Base-by-base conservation (phyloP, 2,797 vertebrate genomes). In the Falco concolor region DNA sequence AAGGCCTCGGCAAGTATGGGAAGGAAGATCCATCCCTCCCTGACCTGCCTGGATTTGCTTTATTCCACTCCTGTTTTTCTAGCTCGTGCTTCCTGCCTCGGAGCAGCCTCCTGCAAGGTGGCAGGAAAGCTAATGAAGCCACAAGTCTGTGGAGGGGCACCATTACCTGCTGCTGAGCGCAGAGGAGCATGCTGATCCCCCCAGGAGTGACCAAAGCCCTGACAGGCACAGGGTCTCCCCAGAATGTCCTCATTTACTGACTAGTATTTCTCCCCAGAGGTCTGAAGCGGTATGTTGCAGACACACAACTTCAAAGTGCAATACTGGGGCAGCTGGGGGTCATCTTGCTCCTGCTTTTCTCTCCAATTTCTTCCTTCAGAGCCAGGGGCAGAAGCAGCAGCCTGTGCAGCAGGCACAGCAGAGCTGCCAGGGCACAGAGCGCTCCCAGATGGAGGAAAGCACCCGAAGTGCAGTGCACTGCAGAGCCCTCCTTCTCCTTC, bases 401-500 rank as follows among this genome's bases (percentile, higher is more conserved):
- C 52, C 84, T 0, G 0, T 4, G 42, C 24, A 25, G 50, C 0
- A 3, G 27, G 15, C 8, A 27, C 4, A 1, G 73, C 83, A 49
- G 40, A 47, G 76, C 69, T 70, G 83, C 44, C 44, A 19, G 1
- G 3, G 87, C 86, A 63, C 56, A 27, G 63, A 75, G 75, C 7
- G 0, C 50, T 54, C 25, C 45, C 92, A 65, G 38, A 59, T 8
- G 2, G 42, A 61, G 72, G 25, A 56, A 56, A 57, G 53, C 47
- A 28, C 7, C 53, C 2, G 0, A 34, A 20, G 38, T 1, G 8
- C 77, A 28, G 78, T 5, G 7, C 38, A 4, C 76, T 44, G 76
- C 95, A 91, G 77, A 95, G 87, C 83, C 57, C 63, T 81, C 77
- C 63, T 70, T 84, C 91, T 94, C 94, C 91, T 96, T 81, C 87